These are phyloP conservation scores for Channa maculata DNA, from an alignment of 2,113 vertebrate species.

Conservation along the genomic window DNA sequence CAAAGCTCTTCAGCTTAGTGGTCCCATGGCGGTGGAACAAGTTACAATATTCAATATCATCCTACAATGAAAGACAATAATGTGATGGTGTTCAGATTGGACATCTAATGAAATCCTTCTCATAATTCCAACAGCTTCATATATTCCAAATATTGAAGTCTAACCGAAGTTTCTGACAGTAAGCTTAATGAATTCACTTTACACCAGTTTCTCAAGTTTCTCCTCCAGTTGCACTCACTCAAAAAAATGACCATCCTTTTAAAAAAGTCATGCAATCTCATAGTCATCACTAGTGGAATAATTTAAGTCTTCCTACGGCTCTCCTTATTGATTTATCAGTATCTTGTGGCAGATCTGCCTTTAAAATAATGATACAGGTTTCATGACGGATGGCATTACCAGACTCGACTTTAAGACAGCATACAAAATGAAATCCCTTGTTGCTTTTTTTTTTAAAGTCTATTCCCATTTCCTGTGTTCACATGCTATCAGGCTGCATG, in stretches of 20 bases:
- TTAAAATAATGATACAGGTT: conserved; percentile 1
- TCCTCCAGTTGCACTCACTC: not conserved
- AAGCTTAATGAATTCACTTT: conserved; percentile 13
- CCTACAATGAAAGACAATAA: too few relatives aligned
- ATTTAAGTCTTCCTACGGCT: conserved; percentile 27
- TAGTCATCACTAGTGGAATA: conserved; percentile 37
- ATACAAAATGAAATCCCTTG: conserved; percentile 4
- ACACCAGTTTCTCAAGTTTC: conserved; percentile 3
- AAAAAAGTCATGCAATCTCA: not conserved
- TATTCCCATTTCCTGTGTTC: conserved; percentile 11
- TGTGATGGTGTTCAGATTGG: not conserved
- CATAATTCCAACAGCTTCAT: conserved; percentile 5
- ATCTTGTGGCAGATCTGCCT: not conserved
- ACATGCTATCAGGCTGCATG: conserved; percentile 1
- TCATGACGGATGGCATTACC: not conserved
- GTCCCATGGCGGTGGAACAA: too few relatives aligned
- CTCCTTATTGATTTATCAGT: conserved; percentile 6
- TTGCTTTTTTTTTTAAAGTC: not conserved
- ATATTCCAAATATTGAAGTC: conserved; percentile 31
- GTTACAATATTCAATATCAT: too few relatives aligned
- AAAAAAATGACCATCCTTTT: conserved; percentile 29
- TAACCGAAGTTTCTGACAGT: conserved; percentile 18
- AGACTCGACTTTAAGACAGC: not conserved
- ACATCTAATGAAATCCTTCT: too few relatives aligned
- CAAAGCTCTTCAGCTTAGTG: too few relatives aligned